Evolutionary conservation across 2,888 invertebrate species (phyloP), one percentile per base, ranked within the genome.

Genomic region (Baronia brevicornis): DNA sequence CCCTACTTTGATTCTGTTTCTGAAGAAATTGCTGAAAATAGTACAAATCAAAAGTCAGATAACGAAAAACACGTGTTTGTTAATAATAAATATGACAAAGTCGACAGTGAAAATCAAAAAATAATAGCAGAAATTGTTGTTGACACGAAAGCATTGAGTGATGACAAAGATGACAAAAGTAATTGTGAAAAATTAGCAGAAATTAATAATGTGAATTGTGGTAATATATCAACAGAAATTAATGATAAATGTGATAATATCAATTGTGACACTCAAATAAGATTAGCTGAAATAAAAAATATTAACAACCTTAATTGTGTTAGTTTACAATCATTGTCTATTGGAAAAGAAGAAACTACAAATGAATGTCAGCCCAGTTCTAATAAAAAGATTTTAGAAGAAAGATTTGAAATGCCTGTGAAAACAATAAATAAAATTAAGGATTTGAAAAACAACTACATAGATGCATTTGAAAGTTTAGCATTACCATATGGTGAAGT

Each of bases 301-400:
- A 20, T 24, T 3, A 6, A 54, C n/a, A 44, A 49, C 13, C 30
- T 36, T 17, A 38, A 45, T 20, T 39, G 30, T 31, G 51, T 63
- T 36, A 47, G 60, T 5, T 52, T 65, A 5, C 54, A 71, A 26
- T 78, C 77, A 3, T 73, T 75, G 0, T 70, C 74, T 0, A 73
- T 77, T 17, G 63, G 72, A 0, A 70, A 63, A 52, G 75, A 78
- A 3, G 57, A 62, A 10, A 37, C 40, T 1, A 38, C 38, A 1
- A 53, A 55, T 11, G 52, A 66, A 34, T 63, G 57, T 32, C 58
- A 66, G 48, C 67, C 69, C 0, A 70, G 53, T 20, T 60, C 64
- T 13, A 67, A 74, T 8, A 73, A 66, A 26, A 74, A 61, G 39
- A 51, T 75, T 14, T 38, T 78, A n/a, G 68, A 66, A n/a, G 69